Evolutionary conservation across 2,888 invertebrate species (phyloP).

Genomic region (Macrosiphum euphorbiae): DNA sequence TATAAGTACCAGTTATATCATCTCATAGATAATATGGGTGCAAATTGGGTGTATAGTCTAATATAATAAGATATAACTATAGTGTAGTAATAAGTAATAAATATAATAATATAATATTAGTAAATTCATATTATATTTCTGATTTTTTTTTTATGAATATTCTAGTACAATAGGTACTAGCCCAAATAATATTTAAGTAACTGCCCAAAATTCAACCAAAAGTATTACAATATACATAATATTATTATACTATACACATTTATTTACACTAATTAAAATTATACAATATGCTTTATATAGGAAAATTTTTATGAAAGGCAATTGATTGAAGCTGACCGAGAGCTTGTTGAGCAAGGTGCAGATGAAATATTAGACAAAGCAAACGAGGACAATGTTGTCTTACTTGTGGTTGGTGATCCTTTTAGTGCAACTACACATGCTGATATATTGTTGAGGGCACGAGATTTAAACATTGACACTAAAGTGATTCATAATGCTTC

Average conservation of each 20-base stretch:
- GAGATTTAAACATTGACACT: slow-evolving; percentile 80
- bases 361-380: slow-evolving; percentile 86
- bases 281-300: slow-evolving; percentile 72
- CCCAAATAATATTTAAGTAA: background rate
- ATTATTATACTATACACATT: background rate
- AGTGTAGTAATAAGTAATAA: no score
- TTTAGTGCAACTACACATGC: slow-evolving; percentile 98
- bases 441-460: slow-evolving; percentile 92
- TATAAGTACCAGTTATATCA: no score
- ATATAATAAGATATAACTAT: background rate
- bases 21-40: no score
- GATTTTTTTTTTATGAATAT: background rate
- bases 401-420: slow-evolving; percentile 97
- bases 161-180: background rate
- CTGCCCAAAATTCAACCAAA: background rate
- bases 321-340: slow-evolving; percentile 90
- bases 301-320: slow-evolving; percentile 91
- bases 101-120: no score
- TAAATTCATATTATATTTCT: background rate
- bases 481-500: slow-evolving; percentile 96
- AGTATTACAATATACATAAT: background rate
- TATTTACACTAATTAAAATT: background rate
- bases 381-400: slow-evolving; percentile 82
- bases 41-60: background rate
- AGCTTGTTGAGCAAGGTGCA: slow-evolving; percentile 91